phyloP scores from a whole-genome alignment of 1,140 invertebrate genomes.

The Anoplolepis gracilipes region DNA sequence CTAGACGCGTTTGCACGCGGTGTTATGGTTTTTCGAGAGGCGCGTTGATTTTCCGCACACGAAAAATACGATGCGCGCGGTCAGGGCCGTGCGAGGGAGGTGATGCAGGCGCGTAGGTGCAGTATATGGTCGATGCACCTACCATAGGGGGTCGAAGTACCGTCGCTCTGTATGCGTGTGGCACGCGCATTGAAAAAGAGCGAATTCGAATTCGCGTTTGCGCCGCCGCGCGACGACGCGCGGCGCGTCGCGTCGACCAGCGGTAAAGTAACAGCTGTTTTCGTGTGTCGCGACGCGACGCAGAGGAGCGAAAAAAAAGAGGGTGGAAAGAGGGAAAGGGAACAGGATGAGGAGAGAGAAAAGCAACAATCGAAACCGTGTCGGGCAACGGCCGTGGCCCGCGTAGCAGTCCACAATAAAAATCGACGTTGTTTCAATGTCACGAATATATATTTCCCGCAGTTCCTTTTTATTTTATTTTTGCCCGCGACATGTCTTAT shows the following conservation, averaged over 20 bases:
- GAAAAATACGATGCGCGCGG: slow-evolving; percentile 49
- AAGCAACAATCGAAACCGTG: slow-evolving; percentile 77
- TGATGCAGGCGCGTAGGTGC: slow-evolving; percentile 41
- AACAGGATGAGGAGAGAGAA: slow-evolving; percentile 62
- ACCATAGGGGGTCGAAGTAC: slow-evolving; percentile 57
- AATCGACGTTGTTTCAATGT: slow-evolving; percentile 74
- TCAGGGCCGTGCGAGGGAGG: slow-evolving; percentile 30
- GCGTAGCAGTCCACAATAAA: slow-evolving; percentile 61
- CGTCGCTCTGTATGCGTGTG: slow-evolving; percentile 18
- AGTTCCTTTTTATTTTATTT: slow-evolving; percentile 36
- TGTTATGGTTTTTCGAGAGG: slow-evolving; percentile 41
- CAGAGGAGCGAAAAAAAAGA: slow-evolving; percentile 66
- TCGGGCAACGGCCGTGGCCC: slow-evolving; percentile 74
- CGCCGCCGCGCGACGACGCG: slow-evolving; percentile 52
- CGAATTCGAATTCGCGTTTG: slow-evolving; percentile 69
- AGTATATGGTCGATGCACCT: slow-evolving; percentile 46
- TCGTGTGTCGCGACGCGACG: slow-evolving; percentile 68
- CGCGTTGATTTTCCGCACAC: slow-evolving; percentile 19
- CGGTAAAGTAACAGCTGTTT: slow-evolving; percentile 77
- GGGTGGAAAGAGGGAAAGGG: slow-evolving; percentile 47
- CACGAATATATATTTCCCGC: slow-evolving; percentile 56
- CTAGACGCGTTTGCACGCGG: slow-evolving; percentile 4
- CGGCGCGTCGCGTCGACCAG: slow-evolving; percentile 48
- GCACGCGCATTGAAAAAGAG: slow-evolving; percentile 54
- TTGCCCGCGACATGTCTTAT: slow-evolving; percentile 1